A percentile compares a stretch with the other conserved stretches of the same genome.
These are phyloP conservation scores for human DNA, from an alignment of 2,113 vertebrate genomes.

Conservation along the genomic window DNA sequence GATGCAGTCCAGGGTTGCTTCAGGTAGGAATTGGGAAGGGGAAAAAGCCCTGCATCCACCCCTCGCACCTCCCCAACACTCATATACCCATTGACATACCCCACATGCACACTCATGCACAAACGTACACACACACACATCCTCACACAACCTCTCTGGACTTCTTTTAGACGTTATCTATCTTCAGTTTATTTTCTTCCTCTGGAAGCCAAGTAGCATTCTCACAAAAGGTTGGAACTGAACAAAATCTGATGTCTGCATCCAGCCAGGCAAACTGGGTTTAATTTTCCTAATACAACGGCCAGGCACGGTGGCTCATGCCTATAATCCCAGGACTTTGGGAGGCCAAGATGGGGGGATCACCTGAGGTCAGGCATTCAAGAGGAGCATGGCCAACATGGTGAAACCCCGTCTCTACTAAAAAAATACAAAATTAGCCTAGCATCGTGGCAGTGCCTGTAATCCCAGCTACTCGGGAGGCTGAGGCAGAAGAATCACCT, in stretches of 20 bases:
- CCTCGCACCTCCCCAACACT: fast-evolving
- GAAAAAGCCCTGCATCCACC: background rate
- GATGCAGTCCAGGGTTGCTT: background rate
- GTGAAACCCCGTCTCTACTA: too few species aligned
- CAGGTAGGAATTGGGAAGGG: background rate
- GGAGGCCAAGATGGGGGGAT: too few species aligned
- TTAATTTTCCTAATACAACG: background rate
- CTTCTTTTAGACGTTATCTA: background rate
- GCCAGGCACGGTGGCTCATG: too few species aligned
- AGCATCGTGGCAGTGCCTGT: too few species aligned
- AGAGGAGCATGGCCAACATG: too few species aligned
- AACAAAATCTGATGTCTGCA: background rate
- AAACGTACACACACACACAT: background rate
- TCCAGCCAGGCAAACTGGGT: background rate
- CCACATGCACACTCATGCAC: background rate
- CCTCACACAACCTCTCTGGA: background rate
- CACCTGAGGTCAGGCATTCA: too few species aligned
- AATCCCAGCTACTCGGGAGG: too few species aligned
- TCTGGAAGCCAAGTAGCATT: background rate
- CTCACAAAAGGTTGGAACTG: background rate
- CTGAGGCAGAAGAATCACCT: too few species aligned
- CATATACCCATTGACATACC: background rate
- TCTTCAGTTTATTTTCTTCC: background rate
- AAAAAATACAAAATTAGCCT: too few species aligned
- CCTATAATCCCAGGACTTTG: too few species aligned